These are phyloP conservation scores for Lasioglossum villosulum DNA, from an alignment of 2,888 invertebrate genomes.

Conservation along the genomic window DNA sequence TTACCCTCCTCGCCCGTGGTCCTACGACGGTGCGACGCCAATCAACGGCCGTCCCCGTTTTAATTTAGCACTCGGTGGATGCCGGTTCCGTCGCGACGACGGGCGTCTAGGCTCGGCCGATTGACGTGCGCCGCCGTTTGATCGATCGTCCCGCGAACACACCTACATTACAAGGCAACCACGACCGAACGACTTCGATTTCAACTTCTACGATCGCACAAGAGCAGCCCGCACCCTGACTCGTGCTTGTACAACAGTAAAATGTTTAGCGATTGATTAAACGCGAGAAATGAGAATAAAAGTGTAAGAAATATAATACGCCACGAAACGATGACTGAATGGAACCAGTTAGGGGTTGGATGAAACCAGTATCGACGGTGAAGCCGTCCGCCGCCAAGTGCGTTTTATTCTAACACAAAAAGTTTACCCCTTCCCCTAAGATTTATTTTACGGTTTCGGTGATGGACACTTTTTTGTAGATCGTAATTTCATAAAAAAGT, in stretches of 20 bases:
- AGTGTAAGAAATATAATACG: no score
- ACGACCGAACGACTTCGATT: not conserved
- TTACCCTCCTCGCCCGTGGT: constrained; percentile 10
- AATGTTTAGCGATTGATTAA: no score
- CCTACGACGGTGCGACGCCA: constrained; percentile 65
- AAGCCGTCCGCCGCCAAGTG: no score
- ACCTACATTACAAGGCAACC: constrained; percentile 6
- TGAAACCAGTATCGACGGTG: no score
- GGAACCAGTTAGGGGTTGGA: no score
- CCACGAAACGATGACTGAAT: no score
- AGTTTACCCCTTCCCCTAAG: no score
- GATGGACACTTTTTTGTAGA: no score
- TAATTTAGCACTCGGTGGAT: constrained; percentile 63
- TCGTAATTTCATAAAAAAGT: no score
- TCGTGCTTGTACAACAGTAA: not conserved
- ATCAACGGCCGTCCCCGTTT: constrained; percentile 67
- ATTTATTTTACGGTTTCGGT: no score
- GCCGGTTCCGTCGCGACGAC: constrained; percentile 18
- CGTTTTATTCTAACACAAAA: no score
- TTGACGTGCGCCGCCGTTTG: constrained; percentile 29
- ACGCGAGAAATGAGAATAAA: no score
- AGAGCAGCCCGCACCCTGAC: not conserved
- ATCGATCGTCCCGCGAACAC: constrained; percentile 37
- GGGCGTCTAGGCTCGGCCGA: constrained; percentile 27
- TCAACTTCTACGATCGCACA: not conserved